Evolutionary conservation across 2,113 vertebrate species (phyloP).

Genomic region (Notothenia coriiceps): DNA sequence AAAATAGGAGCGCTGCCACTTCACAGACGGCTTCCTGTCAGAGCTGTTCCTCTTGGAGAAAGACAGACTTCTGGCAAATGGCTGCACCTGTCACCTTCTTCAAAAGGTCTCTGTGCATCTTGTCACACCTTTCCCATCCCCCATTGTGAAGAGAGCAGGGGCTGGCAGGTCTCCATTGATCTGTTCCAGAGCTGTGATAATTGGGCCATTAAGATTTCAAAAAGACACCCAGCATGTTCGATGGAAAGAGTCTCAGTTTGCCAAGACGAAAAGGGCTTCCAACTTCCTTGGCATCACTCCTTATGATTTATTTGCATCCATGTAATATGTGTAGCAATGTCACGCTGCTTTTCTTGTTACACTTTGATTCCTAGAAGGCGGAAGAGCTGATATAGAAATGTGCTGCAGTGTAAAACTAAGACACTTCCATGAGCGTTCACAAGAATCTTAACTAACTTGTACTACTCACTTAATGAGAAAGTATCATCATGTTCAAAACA

Average conservation of each 20-base stretch:
- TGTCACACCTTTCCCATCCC: constrained; percentile 75
- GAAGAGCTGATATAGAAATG: constrained; percentile 1
- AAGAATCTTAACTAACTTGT: neutral
- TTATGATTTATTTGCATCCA: constrained; percentile 39
- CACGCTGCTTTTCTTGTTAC: constrained; percentile 14
- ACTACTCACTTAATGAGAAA: neutral
- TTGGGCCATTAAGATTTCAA: constrained; percentile 80
- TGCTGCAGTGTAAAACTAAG: neutral
- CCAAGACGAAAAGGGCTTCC: constrained; percentile 43
- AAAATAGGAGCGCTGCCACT: constrained; percentile 46
- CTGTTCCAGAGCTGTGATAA: constrained; percentile 76
- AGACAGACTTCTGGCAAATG: constrained; percentile 66
- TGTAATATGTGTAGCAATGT: constrained; percentile 40
- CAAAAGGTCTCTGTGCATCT: constrained; percentile 73
- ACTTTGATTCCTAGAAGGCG: constrained; percentile 13
- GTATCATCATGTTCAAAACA: neutral
- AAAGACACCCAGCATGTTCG: constrained; percentile 74
- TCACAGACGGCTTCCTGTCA: constrained; percentile 59
- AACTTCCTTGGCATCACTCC: constrained; percentile 32
- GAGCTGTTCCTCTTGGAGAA: constrained; percentile 50
- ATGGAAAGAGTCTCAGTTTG: constrained; percentile 43
- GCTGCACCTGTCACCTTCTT: constrained; percentile 68
- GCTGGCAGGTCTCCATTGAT: constrained; percentile 80
- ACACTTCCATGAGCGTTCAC: neutral
- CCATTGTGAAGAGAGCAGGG: constrained; percentile 69